These are phyloP conservation scores for Drosophila bunnanda DNA, from an alignment of 2,888 invertebrate species.

Conservation along the genomic window DNA sequence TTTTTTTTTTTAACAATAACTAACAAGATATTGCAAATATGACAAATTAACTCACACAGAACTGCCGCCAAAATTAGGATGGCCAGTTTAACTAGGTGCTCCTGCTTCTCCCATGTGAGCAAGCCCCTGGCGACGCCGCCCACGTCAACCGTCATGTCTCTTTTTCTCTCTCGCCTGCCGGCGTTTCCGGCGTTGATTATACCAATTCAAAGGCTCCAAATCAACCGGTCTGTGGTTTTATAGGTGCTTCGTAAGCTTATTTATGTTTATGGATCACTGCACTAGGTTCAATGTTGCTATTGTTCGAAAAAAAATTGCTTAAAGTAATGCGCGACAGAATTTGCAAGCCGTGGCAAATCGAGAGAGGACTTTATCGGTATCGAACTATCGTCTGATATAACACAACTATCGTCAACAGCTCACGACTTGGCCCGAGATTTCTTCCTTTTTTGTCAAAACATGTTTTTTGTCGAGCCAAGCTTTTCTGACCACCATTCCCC, in stretches of 20 bases:
- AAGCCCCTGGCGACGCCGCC: constrained; percentile 53
- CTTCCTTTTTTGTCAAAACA: background rate
- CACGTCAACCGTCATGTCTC: constrained; percentile 65
- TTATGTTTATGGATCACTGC: background rate
- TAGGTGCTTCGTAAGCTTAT: background rate
- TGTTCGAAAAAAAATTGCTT: constrained; percentile 5
- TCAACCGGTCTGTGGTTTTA: background rate
- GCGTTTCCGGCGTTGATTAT: constrained; percentile 24
- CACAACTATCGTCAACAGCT: background rate
- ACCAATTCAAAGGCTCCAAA: background rate
- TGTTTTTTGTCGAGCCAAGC: background rate
- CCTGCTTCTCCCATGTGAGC: constrained; percentile 91
- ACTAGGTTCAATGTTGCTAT: background rate
- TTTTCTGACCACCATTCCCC: background rate
- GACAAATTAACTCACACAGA: constrained; percentile 90
- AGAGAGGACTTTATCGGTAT: constrained; percentile 6
- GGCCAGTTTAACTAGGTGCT: constrained; percentile 91
- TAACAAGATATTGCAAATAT: background rate
- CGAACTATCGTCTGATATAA: constrained; percentile 2
- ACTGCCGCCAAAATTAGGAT: constrained; percentile 96
- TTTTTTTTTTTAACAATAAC: constrained; percentile 17
- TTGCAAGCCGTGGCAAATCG: constrained; percentile 21
- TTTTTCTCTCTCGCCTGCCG: constrained; percentile 26
- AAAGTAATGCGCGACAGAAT: constrained; percentile 8
- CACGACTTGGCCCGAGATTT: background rate